Evolutionary conservation across 2,113 vertebrate species (phyloP).

Genomic region (Prietella phreatophila): DNA sequence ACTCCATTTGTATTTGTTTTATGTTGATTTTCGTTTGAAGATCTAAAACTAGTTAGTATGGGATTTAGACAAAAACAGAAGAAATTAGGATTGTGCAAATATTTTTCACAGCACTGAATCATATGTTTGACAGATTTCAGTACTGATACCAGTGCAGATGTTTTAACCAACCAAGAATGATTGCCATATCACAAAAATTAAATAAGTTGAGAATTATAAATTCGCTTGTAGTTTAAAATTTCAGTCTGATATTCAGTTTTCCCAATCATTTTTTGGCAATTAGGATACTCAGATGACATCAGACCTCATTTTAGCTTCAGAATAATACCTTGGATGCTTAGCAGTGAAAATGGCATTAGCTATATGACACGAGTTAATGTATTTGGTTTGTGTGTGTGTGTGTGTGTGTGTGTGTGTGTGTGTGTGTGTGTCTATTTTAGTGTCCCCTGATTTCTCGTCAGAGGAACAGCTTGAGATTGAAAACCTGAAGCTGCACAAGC

Average conservation of each 20-base stretch:
- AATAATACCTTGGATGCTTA: not conserved
- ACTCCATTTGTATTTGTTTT: no score
- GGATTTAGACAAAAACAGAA: no score
- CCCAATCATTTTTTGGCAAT: not conserved
- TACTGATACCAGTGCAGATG: not conserved
- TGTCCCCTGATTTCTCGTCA: slow-evolving; percentile 71
- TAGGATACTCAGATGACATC: not conserved
- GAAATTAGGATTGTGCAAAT: no score
- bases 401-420: no score
- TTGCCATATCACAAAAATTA: not conserved
- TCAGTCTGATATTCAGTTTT: not conserved
- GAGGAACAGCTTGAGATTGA: slow-evolving; percentile 82
- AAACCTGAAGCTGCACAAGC: slow-evolving; percentile 76
- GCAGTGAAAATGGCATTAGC: not conserved
- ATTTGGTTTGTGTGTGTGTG: not conserved
- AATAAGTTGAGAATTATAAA: not conserved
- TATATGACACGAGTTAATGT: not conserved
- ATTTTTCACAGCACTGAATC: no score
- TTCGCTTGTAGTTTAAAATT: not conserved
- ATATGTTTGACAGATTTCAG: not conserved
- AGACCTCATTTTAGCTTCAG: not conserved
- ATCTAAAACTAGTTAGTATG: no score
- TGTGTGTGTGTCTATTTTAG: slow-evolving; percentile 57
- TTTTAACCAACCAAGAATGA: not conserved
- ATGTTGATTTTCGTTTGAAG: no score